These are phyloP conservation scores for Epistrophe eligans DNA, from an alignment of 2,888 invertebrate genomes.

Conservation along the genomic window DNA sequence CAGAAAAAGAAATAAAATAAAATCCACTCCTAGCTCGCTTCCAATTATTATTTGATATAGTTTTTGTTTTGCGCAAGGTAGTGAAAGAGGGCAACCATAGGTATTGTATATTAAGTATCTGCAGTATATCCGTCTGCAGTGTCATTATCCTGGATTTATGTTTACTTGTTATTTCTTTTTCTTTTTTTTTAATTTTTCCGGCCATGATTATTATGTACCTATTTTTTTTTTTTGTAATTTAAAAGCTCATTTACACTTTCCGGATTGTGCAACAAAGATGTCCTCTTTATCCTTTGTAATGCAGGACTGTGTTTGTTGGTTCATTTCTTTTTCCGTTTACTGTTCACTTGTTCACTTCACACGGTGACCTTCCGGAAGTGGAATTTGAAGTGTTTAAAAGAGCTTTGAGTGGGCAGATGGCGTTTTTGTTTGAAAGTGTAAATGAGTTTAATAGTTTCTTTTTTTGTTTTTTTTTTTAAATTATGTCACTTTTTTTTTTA, in stretches of 20 bases:
- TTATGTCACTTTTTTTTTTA: conserved; percentile 4
- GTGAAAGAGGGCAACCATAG: conserved; percentile 9
- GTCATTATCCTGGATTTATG: conserved; percentile 77
- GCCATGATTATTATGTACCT: conserved; percentile 69
- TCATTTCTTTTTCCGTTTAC: conserved; percentile 1
- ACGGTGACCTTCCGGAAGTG: conserved; percentile 55
- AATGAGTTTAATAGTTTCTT: conserved; percentile 59
- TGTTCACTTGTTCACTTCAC: neutral
- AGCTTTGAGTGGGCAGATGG: conserved; percentile 54
- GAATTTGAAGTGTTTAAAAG: conserved; percentile 48
- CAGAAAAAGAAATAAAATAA: conserved; percentile 28
- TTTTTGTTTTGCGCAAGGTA: conserved; percentile 30
- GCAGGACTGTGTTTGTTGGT: conserved; percentile 17
- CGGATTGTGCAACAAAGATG: conserved; percentile 64
- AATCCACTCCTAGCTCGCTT: conserved; percentile 46
- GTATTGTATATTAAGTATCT: conserved; percentile 17
- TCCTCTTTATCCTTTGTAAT: conserved; percentile 60
- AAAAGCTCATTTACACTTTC: conserved; percentile 77
- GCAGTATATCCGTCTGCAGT: conserved; percentile 56
- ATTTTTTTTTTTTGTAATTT: conserved; percentile 65
- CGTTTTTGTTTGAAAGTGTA: conserved; percentile 64
- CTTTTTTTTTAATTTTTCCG: conserved; percentile 32
- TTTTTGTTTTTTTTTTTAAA: conserved; percentile 14
- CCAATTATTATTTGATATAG: conserved; percentile 30
- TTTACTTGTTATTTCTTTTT: conserved; percentile 79